Evolutionary conservation across 2,797 vertebrate species (phyloP).

Genomic region (Semaprochilodus insignis): DNA sequence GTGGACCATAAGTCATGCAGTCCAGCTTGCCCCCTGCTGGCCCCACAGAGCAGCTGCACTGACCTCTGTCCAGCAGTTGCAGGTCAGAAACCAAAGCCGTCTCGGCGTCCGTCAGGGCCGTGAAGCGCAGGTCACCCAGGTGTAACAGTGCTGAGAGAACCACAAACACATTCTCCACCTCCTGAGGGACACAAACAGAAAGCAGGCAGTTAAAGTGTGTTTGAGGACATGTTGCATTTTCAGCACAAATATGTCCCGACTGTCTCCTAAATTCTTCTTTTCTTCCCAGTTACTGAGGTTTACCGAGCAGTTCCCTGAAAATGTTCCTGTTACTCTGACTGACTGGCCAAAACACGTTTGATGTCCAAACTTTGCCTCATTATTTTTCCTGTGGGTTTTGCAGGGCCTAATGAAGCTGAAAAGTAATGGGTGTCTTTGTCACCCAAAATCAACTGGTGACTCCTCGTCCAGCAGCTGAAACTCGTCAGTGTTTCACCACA

Average conservation of each 20-base stretch:
- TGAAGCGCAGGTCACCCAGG: slow-evolving; percentile 89
- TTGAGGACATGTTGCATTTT: neutral
- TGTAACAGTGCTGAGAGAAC: slow-evolving; percentile 90
- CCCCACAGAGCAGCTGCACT: slow-evolving; percentile 62
- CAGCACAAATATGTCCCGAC: neutral
- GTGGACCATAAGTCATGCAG: neutral
- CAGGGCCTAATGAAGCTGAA: too few relatives aligned
- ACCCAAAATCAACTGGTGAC: too few relatives aligned
- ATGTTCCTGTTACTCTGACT: neutral
- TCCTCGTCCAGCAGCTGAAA: too few relatives aligned
- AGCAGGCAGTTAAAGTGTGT: neutral
- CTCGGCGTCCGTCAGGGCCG: slow-evolving; percentile 81
- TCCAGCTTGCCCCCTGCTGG: slow-evolving; percentile 51
- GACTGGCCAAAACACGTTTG: neutral
- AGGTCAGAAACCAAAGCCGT: slow-evolving; percentile 87
- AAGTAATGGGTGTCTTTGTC: too few relatives aligned
- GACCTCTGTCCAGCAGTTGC: slow-evolving; percentile 93
- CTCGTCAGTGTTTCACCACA: too few relatives aligned
- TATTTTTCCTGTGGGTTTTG: too few relatives aligned
- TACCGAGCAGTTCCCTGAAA: neutral
- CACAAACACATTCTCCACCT: slow-evolving; percentile 90
- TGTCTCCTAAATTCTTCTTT: too few relatives aligned
- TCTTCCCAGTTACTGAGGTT: neutral
- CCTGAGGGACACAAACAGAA: slow-evolving; percentile 72
- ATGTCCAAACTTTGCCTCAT: neutral